Evolutionary conservation across 2,113 vertebrate species (phyloP).

Genomic region (Oncorhynchus mykiss): DNA sequence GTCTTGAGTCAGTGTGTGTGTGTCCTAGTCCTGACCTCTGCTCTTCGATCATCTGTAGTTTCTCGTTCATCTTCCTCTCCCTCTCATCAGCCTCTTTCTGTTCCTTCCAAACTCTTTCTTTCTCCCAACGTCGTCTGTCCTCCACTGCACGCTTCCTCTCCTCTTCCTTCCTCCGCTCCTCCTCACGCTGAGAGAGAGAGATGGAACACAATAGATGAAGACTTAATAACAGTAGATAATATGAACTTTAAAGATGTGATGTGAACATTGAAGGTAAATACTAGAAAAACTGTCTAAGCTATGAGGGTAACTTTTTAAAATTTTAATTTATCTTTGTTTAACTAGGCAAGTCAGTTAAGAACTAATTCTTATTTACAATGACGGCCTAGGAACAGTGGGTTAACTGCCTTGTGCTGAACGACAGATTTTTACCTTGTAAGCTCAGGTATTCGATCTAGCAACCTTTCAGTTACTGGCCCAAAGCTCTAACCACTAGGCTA

Average conservation of each 20-base stretch:
- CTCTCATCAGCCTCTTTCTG: conserved; percentile 76
- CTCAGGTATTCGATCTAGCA: no score
- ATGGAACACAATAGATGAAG: background rate
- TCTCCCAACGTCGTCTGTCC: conserved; percentile 76
- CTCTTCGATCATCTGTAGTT: conserved; percentile 78
- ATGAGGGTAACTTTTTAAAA: no score
- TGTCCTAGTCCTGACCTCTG: conserved; percentile 66
- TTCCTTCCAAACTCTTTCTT: conserved; percentile 76
- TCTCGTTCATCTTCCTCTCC: conserved; percentile 79
- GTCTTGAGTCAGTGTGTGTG: background rate
- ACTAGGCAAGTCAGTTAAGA: no score
- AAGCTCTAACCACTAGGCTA: no score
- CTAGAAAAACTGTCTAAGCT: background rate
- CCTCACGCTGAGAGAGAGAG: conserved; percentile 70
- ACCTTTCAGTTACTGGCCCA: no score
- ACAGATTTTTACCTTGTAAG: no score
- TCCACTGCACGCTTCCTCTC: conserved; percentile 73
- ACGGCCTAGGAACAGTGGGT: no score
- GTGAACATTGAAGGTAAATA: background rate
- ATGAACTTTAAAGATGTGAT: background rate
- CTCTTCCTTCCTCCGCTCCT: conserved; percentile 78
- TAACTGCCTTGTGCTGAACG: no score
- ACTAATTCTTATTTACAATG: no score
- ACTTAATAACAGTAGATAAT: no score
- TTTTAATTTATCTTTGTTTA: no score